phyloP scores from a whole-genome alignment of 1,140 invertebrate genomes.

The Fopius arisanus region DNA sequence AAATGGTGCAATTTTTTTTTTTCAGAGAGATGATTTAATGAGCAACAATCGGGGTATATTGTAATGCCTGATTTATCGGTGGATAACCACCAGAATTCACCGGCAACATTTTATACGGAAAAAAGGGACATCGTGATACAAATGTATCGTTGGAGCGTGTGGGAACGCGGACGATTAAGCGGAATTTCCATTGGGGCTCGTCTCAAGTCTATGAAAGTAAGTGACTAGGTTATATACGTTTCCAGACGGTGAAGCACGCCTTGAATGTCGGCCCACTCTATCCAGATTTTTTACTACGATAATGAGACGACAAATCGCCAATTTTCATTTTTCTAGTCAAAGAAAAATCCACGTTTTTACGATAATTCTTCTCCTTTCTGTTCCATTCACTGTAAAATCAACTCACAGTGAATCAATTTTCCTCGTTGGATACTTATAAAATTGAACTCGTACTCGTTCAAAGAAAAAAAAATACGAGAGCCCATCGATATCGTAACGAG shows the following conservation, averaged over 20 bases:
- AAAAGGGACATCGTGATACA: constrained; percentile 25
- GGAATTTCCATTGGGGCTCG: constrained; percentile 35
- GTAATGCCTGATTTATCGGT: neutral
- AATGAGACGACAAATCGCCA: neutral
- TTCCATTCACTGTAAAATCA: too few relatives aligned
- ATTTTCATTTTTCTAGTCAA: neutral
- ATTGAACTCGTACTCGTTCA: too few relatives aligned
- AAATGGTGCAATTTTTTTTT: too few relatives aligned
- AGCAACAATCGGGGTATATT: neutral
- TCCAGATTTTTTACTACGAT: neutral
- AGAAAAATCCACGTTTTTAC: neutral
- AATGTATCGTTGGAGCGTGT: constrained; percentile 32
- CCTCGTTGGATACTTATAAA: too few relatives aligned
- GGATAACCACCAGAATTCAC: neutral
- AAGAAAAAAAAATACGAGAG: too few relatives aligned
- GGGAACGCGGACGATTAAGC: constrained; percentile 38
- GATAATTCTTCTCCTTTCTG: neutral
- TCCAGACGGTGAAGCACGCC: neutral
- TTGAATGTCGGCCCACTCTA: neutral
- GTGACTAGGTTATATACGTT: constrained; percentile 7
- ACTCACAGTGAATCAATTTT: too few relatives aligned
- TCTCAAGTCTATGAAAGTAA: constrained; percentile 28
- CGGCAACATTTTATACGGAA: neutral
- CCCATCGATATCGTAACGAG: too few relatives aligned
- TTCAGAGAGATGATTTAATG: neutral